Conservation (phyloP, 2,113 vertebrate species). For the Apodemus speciosus region DNA sequence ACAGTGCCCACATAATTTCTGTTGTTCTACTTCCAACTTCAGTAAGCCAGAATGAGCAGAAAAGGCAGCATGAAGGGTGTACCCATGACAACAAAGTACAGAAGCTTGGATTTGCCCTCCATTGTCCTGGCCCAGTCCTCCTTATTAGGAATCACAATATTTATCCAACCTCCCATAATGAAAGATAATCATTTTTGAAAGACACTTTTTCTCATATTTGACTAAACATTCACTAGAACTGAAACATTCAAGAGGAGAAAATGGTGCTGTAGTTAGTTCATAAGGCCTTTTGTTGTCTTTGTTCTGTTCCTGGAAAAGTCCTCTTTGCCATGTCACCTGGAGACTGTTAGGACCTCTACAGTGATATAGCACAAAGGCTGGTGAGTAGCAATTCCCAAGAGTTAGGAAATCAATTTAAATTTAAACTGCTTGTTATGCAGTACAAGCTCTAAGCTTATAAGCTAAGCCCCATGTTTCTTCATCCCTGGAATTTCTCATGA, state of each 20-base stretch:
- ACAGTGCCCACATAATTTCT: neutral
- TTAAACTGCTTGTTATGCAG: neutral
- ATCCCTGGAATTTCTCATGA: neutral
- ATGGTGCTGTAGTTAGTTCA: neutral
- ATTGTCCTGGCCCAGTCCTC: neutral
- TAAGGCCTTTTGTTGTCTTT: neutral
- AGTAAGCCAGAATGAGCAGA: neutral
- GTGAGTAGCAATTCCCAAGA: neutral
- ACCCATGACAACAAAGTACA: neutral
- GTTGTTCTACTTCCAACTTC: neutral
- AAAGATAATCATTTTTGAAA: constrained; percentile 8
- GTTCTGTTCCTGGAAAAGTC: neutral
- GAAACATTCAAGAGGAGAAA: neutral
- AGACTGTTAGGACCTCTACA: neutral
- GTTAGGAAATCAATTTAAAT: neutral
- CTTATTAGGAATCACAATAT: neutral
- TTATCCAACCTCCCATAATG: neutral
- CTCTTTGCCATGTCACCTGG: neutral
- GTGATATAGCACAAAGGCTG: neutral
- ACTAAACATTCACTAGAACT: neutral
- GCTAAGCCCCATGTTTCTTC: neutral
- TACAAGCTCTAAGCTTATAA: neutral
- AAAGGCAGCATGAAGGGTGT: neutral
- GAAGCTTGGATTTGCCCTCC: neutral
- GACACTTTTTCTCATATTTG: neutral